Evolutionary conservation across 2,888 invertebrate species (phyloP), one percentile per base, ranked within the genome.

Genomic region (Parelbella ahira): DNA sequence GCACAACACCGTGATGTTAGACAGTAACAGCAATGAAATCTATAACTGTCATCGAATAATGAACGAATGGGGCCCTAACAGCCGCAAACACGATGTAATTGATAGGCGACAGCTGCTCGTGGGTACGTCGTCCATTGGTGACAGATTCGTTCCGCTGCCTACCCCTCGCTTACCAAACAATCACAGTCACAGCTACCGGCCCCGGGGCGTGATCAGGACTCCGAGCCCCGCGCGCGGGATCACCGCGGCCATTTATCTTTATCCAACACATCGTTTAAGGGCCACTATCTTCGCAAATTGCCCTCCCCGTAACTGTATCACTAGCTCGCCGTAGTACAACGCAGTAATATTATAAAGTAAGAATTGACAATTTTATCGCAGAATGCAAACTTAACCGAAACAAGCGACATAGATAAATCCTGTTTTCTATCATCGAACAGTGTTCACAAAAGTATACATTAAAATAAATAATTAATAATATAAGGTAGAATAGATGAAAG

Each of bases 31-130:
- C 50, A 73, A 72, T 70, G 61, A 68, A 73, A 73, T 66, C 64
- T 71, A 66, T 79, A 78, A 83, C 71, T 76, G 75, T 76, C 79
- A 70, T 72, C 69, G 65, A 75, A 83, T 83, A 79, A 80, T 69
- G 69, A 70, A 73, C 71, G 68, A 74, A 84, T 82, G 63, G 73
- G 60, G 69, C 75, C 73, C 75, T 72, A 81, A 81, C 78, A 73
- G 74, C 77, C 81, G 70, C 81, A 81, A 80, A 82, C 78, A 76
- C 27, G 25, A 54, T 69, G 66, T 65, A 66, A 65, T 65, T 80
- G 80, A 81, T 79, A 76, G 75, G 66, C 73, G 67, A 68, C 66
- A 65, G 68, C 71, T 83, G 83, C 81, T 59, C 54, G 60, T 59
- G 58, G 57, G 58, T 57, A 49, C 53, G 48, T 51, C 49, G 45